Conservation (phyloP, 35 echinoderm and acorn worm genomes). For the Heliocidaris erythrogramma region DNA sequence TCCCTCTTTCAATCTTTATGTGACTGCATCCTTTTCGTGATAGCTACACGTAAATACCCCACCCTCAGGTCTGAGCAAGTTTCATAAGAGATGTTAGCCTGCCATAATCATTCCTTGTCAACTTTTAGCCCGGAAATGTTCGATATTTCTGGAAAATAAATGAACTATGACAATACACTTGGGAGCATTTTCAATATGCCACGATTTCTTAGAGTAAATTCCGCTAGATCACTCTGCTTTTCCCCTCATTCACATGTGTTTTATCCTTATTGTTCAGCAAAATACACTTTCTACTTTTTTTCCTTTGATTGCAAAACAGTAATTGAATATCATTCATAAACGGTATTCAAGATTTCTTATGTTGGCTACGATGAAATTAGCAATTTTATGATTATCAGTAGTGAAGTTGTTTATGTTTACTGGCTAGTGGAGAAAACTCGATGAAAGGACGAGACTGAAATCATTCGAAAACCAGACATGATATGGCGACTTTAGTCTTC, state of each 20-base stretch:
- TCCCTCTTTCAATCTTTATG: background rate
- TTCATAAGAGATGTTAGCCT: background rate
- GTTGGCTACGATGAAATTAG: background rate
- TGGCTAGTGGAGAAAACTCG: background rate
- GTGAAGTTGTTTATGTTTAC: slow-evolving; percentile 13
- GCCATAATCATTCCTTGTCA: background rate
- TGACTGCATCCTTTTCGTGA: background rate
- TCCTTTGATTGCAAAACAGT: background rate
- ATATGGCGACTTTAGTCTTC: slow-evolving; percentile 30
- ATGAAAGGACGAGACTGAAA: background rate
- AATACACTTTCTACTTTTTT: background rate
- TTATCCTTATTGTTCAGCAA: background rate
- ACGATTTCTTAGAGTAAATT: background rate
- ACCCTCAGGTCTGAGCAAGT: background rate
- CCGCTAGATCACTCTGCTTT: background rate
- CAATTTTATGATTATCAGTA: background rate
- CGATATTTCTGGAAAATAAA: slow-evolving; percentile 3
- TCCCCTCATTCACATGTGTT: background rate
- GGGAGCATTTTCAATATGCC: slow-evolving; percentile 7
- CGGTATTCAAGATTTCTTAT: background rate
- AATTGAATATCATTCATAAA: background rate
- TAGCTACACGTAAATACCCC: background rate
- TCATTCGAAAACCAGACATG: slow-evolving; percentile 28
- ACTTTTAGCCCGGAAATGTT: slow-evolving; percentile 16
- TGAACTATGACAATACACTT: background rate